phyloP scores from a whole-genome alignment of 2,888 invertebrate genomes.

The Halocaridina rubra region DNA sequence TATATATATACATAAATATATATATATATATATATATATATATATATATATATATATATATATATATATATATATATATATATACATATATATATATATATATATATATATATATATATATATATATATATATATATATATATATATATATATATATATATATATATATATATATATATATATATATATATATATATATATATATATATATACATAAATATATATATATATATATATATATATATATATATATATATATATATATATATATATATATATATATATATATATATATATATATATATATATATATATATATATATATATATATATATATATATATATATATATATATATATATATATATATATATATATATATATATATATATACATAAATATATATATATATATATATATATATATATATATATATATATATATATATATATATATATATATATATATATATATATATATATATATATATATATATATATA shows the following conservation, averaged over 20 bases:
- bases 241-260: background rate
- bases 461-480: background rate
- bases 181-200: slow-evolving; percentile 19
- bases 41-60: slow-evolving; percentile 26
- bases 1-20: slow-evolving; percentile 1
- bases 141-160: slow-evolving; percentile 18
- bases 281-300: background rate
- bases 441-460: background rate
- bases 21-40: slow-evolving; percentile 13
- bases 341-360: background rate
- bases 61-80: slow-evolving; percentile 13
- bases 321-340: background rate
- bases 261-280: background rate
- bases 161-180: slow-evolving; percentile 19
- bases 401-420: background rate
- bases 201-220: background rate
- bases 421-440: background rate
- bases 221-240: background rate
- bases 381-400: background rate
- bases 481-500: background rate
- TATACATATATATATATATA: slow-evolving; percentile 10
- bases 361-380: background rate
- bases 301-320: no score
- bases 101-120: slow-evolving; percentile 25
- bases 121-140: slow-evolving; percentile 24